Base-by-base conservation (phyloP, 2,797 vertebrate genomes). In the Danio tinwini region DNA sequence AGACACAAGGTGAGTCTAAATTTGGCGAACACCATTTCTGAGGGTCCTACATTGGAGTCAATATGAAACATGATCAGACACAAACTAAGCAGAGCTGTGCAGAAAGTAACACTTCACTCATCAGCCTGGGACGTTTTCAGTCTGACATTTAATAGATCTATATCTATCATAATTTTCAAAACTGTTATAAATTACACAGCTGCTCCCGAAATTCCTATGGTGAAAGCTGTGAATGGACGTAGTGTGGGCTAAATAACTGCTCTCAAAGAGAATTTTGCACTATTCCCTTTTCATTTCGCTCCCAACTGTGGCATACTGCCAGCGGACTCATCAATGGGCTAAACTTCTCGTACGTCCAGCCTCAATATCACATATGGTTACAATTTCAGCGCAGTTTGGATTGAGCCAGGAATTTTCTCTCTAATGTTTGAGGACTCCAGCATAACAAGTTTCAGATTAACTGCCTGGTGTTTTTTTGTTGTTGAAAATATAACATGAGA, bases 321-420 rank as follows among this genome's bases (percentile, higher is more conserved):
- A 83, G 64, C 78, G 65, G 53, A 86, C 67, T 70, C 72, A 86
- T 84, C 85, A 83, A 78, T 88, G 85, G 80, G 70, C 74, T 80
- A 85, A 78, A 80, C 49, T 61, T n/a, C 52, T 73, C 61, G 69
- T 81, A 50, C 82, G 65, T 62, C 64, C 55, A 37, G 56, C 79
- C 73, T 81, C 85, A 82, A 81, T 85, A 84, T 79, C 85, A 84
- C 87, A 90, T 86, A 79, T 88, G 88, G 88, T 84, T 86, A 84
- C 84, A 85, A 88, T 89, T 88, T 83, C 53, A 68, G 82, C 65
- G 37, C 71, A 85, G 81, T 78, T 85, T 78, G 78, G 82, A 86
- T 70, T 67, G 80, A 86, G 76, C 80, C 70, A 82, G 84, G 81
- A 82, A 76, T 76, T 86, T 82, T 81, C 58, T 67, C 59, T 82